Percentiles rank a stretch among this genome's conserved stretches.
Evolutionary conservation across 2,113 vertebrate species (phyloP).

Genomic region (Spilogale gracilis): DNA sequence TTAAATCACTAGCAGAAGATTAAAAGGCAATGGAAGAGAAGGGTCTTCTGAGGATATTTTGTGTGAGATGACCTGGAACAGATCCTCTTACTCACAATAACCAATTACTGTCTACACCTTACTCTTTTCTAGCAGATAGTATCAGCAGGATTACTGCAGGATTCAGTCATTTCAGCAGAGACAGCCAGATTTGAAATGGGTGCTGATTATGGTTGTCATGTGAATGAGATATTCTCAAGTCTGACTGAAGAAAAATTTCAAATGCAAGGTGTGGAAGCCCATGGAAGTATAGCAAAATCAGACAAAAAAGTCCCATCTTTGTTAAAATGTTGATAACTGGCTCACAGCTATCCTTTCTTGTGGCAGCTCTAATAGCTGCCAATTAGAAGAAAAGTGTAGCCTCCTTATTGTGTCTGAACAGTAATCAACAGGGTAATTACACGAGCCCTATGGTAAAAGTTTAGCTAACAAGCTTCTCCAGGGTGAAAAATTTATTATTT

Average conservation of each 20-base stretch:
- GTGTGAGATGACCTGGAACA: conserved; percentile 63
- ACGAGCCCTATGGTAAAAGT: conserved; percentile 38
- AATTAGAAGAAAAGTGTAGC: conserved; percentile 58
- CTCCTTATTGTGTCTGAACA: background rate
- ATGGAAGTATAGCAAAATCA: background rate
- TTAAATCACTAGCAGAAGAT: conserved; percentile 56
- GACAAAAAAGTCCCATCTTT: background rate
- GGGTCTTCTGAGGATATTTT: background rate
- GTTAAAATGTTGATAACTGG: conserved; percentile 66
- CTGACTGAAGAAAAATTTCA: background rate
- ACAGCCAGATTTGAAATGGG: background rate
- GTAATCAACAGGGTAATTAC: conserved; percentile 23
- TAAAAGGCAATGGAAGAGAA: conserved; percentile 45
- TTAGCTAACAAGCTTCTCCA: conserved; percentile 33
- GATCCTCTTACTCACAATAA: conserved; percentile 54
- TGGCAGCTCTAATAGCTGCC: background rate
- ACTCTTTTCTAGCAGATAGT: conserved; percentile 42
- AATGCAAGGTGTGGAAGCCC: background rate
- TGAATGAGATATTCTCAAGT: background rate
- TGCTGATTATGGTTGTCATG: conserved; percentile 49
- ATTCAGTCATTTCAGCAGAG: conserved; percentile 63
- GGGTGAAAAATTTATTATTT: conserved; percentile 24
- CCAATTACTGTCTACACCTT: conserved; percentile 41
- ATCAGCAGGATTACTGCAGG: conserved; percentile 26
- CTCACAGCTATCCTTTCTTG: background rate